Evolutionary conservation across 2,888 invertebrate genomes (phyloP).

Genomic region (Calameuta pallipes): DNA sequence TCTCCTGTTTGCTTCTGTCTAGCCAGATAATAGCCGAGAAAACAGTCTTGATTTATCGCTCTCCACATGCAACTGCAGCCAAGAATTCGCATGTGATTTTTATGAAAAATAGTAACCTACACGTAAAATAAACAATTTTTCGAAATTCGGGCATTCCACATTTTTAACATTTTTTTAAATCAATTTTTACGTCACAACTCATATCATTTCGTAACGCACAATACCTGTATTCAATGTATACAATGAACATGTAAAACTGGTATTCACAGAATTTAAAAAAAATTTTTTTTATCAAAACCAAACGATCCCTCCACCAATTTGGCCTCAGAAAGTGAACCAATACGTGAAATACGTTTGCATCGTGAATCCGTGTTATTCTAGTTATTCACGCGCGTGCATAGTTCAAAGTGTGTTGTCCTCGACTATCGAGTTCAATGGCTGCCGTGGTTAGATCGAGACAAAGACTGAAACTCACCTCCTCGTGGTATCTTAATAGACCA

Average conservation of each 20-base stretch:
- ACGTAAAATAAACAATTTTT: neutral
- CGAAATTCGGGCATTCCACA: neutral
- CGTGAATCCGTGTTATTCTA: slow-evolving; percentile 3
- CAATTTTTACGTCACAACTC: neutral
- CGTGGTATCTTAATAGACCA: slow-evolving; percentile 55
- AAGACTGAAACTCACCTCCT: slow-evolving; percentile 41
- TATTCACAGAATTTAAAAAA: neutral
- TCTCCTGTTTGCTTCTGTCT: slow-evolving; percentile 14
- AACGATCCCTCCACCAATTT: neutral
- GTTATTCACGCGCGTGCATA: slow-evolving; percentile 22
- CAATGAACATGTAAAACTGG: neutral
- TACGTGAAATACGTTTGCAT: neutral
- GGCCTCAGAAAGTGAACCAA: neutral
- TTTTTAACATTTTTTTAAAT: too few species aligned
- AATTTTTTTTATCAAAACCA: neutral
- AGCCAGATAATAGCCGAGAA: slow-evolving; percentile 13
- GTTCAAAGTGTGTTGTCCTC: slow-evolving; percentile 52
- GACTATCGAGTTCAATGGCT: slow-evolving; percentile 49
- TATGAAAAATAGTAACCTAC: neutral
- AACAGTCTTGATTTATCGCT: slow-evolving; percentile 18
- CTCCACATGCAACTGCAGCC: slow-evolving; percentile 2
- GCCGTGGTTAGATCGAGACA: slow-evolving; percentile 35
- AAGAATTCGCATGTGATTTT: neutral
- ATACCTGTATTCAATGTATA: neutral
- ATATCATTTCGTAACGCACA: neutral